These are phyloP conservation scores for Episyrphus balteatus DNA, from an alignment of 1,140 invertebrate genomes.

Conservation along the genomic window DNA sequence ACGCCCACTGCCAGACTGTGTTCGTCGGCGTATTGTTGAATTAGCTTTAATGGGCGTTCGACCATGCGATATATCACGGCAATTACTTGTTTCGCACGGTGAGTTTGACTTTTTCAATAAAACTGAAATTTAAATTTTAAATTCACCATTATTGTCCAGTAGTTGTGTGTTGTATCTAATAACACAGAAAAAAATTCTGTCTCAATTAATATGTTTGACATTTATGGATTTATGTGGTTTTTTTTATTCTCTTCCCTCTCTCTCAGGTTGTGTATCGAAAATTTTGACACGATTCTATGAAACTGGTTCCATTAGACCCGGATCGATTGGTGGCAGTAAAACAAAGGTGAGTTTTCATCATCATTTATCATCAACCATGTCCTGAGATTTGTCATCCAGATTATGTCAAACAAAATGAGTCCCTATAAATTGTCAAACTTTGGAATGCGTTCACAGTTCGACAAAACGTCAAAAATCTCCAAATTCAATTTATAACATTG, in stretches of 20 bases:
- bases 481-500: too few species aligned
- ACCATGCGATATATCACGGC: constrained; percentile 91
- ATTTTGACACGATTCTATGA: constrained; percentile 94
- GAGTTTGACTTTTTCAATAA: constrained; percentile 3
- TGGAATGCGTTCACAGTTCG: too few species aligned
- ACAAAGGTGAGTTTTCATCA: constrained; percentile 60
- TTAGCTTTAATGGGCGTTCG: constrained; percentile 81
- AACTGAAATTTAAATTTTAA: constrained; percentile 1
- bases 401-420: too few species aligned
- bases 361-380: too few species aligned
- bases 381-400: too few species aligned
- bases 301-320: constrained; percentile 83
- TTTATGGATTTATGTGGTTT: not conserved
- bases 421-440: too few species aligned
- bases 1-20: constrained; percentile 82
- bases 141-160: too few species aligned
- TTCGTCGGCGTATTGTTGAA: constrained; percentile 88
- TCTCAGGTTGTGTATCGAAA: constrained; percentile 72
- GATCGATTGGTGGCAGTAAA: constrained; percentile 80
- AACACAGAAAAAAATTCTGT: too few species aligned
- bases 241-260: not conserved
- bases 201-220: not conserved
- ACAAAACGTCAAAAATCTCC: too few species aligned
- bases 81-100: constrained; percentile 90
- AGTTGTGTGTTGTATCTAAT: too few species aligned